Conservation (phyloP, 2,113 vertebrate species). For the Cathartes aura region DNA sequence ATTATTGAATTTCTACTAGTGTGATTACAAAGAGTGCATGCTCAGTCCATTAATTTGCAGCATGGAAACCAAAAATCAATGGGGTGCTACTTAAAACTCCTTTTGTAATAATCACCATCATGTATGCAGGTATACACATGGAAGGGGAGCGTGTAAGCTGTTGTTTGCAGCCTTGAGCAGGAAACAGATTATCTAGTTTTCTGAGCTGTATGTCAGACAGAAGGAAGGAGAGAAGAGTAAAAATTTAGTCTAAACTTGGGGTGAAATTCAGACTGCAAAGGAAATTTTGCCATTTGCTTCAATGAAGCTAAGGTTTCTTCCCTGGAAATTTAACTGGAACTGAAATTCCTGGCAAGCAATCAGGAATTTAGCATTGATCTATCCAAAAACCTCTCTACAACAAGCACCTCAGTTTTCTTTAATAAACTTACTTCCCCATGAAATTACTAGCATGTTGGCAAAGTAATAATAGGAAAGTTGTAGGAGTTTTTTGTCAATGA, state of each 20-base stretch:
- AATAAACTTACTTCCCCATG: neutral
- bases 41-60: constrained; percentile 65
- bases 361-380: neutral
- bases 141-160: neutral
- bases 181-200: neutral
- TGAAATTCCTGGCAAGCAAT: neutral
- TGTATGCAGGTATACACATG: neutral
- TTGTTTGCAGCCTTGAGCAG: neutral
- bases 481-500: neutral
- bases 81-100: constrained; percentile 19
- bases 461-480: neutral
- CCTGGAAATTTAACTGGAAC: neutral
- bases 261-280: neutral
- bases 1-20: constrained; percentile 50
- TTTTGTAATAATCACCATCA: constrained; percentile 23
- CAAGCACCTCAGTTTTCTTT: neutral
- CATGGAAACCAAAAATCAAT: constrained; percentile 60
- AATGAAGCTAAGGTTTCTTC: neutral
- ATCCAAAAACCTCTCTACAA: neutral
- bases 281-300: neutral
- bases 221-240: neutral
- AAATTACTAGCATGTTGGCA: neutral
- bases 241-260: neutral
- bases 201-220: neutral
- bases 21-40: constrained; percentile 44